Percentiles rank a stretch among this genome's conserved stretches.
Conservation (phyloP, 2,113 vertebrate genomes). For the Illadopsis cleaveri region DNA sequence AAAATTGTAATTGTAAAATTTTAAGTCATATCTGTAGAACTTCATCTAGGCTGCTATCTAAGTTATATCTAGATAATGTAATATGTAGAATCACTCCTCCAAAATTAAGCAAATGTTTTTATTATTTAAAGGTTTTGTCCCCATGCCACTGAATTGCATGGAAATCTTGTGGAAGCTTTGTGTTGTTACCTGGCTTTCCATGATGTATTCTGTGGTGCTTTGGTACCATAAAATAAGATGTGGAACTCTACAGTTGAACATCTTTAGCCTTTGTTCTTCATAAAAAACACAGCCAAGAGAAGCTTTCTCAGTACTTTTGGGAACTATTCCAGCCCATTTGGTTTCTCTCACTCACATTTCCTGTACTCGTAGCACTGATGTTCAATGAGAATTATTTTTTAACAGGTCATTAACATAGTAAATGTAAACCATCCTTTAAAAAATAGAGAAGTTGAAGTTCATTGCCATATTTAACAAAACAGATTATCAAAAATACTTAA, state of each 20-base stretch:
- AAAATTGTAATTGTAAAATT: background rate
- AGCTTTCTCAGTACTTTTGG: background rate
- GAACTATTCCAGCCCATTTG: background rate
- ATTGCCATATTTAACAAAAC: background rate
- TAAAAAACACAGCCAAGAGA: background rate
- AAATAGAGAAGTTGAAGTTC: background rate
- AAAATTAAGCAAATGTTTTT: background rate
- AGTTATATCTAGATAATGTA: background rate
- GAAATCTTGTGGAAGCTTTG: background rate
- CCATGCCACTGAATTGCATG: background rate
- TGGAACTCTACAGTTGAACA: background rate
- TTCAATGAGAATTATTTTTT: background rate
- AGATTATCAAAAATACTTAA: background rate
- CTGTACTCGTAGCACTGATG: background rate
- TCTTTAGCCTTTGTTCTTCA: background rate
- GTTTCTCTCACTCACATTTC: background rate
- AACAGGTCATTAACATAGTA: background rate
- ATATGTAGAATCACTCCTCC: background rate
- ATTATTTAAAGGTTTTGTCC: background rate
- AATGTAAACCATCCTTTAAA: background rate
- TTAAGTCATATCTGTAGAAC: background rate
- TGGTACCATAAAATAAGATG: background rate
- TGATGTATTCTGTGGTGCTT: background rate
- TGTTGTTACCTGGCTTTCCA: background rate
- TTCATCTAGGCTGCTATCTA: background rate